These are phyloP conservation scores for Clusia tigrina DNA, from an alignment of 2,888 invertebrate genomes.

Conservation along the genomic window DNA sequence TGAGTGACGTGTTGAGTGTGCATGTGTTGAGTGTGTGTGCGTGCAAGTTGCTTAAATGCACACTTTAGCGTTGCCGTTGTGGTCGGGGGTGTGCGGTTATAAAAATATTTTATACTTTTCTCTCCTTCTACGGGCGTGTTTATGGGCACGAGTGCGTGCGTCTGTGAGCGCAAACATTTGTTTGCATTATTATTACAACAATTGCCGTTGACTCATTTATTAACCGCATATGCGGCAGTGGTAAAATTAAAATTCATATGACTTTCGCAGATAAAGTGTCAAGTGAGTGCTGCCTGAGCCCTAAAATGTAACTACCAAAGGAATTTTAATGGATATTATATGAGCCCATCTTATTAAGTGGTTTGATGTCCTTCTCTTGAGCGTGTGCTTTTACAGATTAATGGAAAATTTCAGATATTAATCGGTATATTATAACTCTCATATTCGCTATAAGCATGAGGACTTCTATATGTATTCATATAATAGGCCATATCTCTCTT, in stretches of 20 bases:
- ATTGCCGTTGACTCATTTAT: neutral
- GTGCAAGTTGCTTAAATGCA: neutral
- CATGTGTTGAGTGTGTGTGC: neutral
- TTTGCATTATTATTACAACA: neutral
- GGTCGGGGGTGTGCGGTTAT: neutral
- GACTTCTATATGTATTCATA: no score
- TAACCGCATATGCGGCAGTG: slow-evolving; percentile 8
- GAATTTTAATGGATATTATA: no score
- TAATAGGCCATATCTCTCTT: no score
- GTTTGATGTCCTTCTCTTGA: no score
- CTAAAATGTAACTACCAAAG: no score
- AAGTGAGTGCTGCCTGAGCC: no score
- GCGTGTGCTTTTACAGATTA: no score
- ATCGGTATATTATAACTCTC: no score
- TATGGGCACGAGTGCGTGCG: neutral
- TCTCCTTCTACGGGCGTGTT: neutral
- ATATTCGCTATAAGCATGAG: no score
- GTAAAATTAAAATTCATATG: neutral
- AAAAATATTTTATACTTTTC: slow-evolving; percentile 10
- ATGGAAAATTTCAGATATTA: no score
- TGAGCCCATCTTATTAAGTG: no score
- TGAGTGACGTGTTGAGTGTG: neutral
- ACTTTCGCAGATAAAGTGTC: neutral
- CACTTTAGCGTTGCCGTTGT: neutral
- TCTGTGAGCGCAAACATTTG: neutral